Evolutionary conservation across 2,888 invertebrate genomes (phyloP).

Genomic region (Drosophila colorata): DNA sequence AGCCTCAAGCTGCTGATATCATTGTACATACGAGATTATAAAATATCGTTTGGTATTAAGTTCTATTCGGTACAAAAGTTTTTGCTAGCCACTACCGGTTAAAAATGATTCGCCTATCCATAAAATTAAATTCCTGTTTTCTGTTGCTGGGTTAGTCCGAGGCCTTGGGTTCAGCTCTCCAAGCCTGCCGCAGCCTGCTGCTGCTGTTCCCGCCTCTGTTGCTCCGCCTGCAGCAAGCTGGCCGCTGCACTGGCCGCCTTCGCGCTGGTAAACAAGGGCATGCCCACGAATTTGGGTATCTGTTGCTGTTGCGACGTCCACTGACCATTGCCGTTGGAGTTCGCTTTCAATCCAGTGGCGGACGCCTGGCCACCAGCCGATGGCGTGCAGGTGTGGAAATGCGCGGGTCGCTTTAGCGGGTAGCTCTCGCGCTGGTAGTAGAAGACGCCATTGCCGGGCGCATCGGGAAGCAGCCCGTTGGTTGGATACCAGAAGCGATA

Average conservation of each 20-base stretch:
- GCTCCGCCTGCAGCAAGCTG: slow-evolving; percentile 49
- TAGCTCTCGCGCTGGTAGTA: slow-evolving; percentile 88
- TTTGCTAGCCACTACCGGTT: slow-evolving; percentile 49
- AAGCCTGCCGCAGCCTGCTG: slow-evolving; percentile 35
- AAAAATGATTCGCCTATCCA: slow-evolving; percentile 23
- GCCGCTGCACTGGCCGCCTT: slow-evolving; percentile 64
- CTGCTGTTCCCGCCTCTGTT: slow-evolving; percentile 45
- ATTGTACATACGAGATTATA: slow-evolving; percentile 32
- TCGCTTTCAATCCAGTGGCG: slow-evolving; percentile 28
- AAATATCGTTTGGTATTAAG: slow-evolving; percentile 58
- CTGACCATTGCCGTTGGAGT: slow-evolving; percentile 61
- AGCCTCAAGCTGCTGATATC: slow-evolving; percentile 57
- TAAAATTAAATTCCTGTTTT: slow-evolving; percentile 59
- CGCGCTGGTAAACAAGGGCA: slow-evolving; percentile 88
- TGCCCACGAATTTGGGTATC: slow-evolving; percentile 91
- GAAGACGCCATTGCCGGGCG: slow-evolving; percentile 92
- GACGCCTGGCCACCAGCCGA: slow-evolving; percentile 35
- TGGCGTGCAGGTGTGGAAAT: slow-evolving; percentile 54
- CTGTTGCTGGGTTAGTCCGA: slow-evolving; percentile 21
- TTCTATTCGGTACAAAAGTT: slow-evolving; percentile 59
- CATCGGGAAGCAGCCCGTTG: slow-evolving; percentile 87
- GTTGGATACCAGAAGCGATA: slow-evolving; percentile 92
- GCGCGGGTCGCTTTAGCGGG: slow-evolving; percentile 80
- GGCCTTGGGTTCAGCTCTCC: slow-evolving; percentile 47
- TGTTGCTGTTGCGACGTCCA: slow-evolving; percentile 59